phyloP scores from a whole-genome alignment of 2,113 vertebrate species.

The Corythornis vintsioides region DNA sequence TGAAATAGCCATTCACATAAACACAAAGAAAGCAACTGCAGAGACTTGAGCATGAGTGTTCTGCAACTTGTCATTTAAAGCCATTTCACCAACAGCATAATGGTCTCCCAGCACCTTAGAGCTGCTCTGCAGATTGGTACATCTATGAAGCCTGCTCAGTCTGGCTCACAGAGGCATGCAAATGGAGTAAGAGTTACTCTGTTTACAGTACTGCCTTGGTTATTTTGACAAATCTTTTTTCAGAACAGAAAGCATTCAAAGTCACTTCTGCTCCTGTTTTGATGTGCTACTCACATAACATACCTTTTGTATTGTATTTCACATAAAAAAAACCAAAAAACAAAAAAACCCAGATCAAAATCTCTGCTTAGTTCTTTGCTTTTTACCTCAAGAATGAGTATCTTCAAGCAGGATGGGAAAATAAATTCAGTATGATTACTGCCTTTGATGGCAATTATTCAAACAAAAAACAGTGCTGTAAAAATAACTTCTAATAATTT shows the following conservation, averaged over 20 bases:
- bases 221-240: neutral
- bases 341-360: neutral
- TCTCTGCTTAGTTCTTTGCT: neutral
- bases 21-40: neutral
- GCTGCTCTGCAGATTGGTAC: neutral
- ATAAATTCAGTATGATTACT: neutral
- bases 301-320: neutral
- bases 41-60: neutral
- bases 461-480: neutral
- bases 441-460: neutral
- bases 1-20: neutral
- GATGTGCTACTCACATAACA: neutral
- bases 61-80: neutral
- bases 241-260: neutral
- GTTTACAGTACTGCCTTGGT: neutral
- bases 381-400: neutral
- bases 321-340: no score
- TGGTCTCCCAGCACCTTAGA: neutral
- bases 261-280: neutral
- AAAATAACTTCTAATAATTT: slow-evolving; percentile 6
- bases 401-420: neutral
- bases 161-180: neutral
- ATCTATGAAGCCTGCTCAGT: neutral
- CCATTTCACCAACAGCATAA: neutral
- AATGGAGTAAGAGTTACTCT: neutral